phyloP scores from a whole-genome alignment of 1,140 invertebrate species.

The Trachymyrmex septentrionalis region DNA sequence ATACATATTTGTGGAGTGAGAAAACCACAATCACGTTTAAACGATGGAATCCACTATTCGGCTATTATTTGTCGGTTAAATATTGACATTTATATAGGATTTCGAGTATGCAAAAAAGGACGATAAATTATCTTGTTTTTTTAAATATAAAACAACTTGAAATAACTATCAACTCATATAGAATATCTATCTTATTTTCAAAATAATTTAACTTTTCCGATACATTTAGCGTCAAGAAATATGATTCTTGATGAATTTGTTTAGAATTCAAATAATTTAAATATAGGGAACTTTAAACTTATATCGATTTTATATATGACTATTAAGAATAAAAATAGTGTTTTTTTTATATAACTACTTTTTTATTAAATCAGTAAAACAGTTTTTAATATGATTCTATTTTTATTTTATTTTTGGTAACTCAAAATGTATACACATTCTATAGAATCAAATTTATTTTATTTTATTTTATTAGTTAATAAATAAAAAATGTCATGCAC shows the following conservation, averaged over 20 bases:
- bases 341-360: neutral
- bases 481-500: neutral
- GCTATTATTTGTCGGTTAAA: slow-evolving; percentile 34
- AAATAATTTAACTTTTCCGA: neutral
- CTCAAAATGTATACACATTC: neutral
- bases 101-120: neutral
- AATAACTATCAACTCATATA: neutral
- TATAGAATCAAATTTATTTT: neutral
- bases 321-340: neutral
- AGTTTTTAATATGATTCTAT: neutral
- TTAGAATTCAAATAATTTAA: neutral
- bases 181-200: neutral
- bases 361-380: neutral
- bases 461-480: neutral
- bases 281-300: neutral
- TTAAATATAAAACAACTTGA: neutral
- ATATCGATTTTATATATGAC: neutral
- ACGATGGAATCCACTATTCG: slow-evolving; percentile 39
- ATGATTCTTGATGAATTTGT: neutral
- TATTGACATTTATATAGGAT: slow-evolving; percentile 34
- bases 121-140: slow-evolving; percentile 4
- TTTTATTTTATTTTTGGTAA: neutral
- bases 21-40: slow-evolving; percentile 49
- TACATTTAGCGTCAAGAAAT: neutral
- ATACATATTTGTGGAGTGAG: slow-evolving; percentile 6